These are phyloP conservation scores for Lepidurus arcticus DNA, from an alignment of 1,140 invertebrate species.

Conservation along the genomic window DNA sequence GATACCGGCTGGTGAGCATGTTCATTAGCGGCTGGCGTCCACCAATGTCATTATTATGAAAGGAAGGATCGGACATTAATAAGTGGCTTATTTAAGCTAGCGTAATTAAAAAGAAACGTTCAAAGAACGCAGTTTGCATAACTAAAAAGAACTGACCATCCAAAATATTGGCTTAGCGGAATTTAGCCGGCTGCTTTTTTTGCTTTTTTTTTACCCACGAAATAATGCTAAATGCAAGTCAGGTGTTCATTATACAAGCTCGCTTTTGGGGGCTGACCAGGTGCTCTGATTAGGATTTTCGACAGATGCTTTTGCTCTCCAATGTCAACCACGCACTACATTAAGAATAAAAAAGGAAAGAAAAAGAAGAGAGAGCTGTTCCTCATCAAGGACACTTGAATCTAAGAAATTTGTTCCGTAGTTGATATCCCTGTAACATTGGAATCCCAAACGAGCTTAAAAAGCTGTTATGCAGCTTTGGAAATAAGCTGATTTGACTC, in stretches of 20 bases:
- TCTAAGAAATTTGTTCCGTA: too few species aligned
- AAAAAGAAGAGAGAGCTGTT: slow-evolving; percentile 7
- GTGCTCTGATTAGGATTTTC: slow-evolving; percentile 2
- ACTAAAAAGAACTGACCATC: background rate
- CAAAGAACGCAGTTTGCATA: background rate
- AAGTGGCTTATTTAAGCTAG: background rate
- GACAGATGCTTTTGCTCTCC: background rate
- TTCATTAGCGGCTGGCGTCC: background rate
- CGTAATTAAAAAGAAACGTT: background rate
- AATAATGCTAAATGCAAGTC: slow-evolving; percentile 19
- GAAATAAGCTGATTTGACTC: background rate
- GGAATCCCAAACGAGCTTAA: background rate
- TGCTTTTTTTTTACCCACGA: background rate
- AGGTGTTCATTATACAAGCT: background rate
- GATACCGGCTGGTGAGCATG: background rate
- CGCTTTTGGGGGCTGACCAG: background rate
- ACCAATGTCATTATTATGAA: slow-evolving; percentile 16
- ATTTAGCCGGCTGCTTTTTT: background rate
- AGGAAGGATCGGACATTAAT: slow-evolving; percentile 2
- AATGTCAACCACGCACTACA: slow-evolving; percentile 13
- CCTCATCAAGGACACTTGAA: background rate
- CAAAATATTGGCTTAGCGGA: background rate
- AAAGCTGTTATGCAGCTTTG: background rate
- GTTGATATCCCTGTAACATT: background rate
- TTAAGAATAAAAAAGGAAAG: background rate